These are phyloP conservation scores for Oreotragus oreotragus DNA, from an alignment of 2,113 vertebrate species.

Conservation along the genomic window DNA sequence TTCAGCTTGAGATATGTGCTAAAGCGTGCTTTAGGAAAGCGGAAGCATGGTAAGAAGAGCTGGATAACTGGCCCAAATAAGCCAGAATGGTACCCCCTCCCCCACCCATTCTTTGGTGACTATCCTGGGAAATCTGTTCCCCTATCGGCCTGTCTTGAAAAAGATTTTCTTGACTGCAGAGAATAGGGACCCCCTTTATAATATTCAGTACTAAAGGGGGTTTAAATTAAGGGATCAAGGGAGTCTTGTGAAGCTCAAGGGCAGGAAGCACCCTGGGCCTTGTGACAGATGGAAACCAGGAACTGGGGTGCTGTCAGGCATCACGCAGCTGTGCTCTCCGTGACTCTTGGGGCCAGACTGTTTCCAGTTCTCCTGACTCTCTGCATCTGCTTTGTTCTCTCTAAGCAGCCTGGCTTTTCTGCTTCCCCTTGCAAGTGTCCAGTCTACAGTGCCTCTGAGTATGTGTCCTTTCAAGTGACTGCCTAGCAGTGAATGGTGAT, in stretches of 20 bases:
- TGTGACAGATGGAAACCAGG: background rate
- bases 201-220: background rate
- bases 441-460: background rate
- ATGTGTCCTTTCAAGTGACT: background rate
- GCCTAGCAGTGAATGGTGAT: background rate
- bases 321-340: background rate
- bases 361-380: background rate
- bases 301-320: background rate
- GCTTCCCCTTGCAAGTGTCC: background rate
- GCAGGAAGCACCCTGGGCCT: background rate
- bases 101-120: background rate
- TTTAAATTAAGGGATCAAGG: background rate
- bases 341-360: background rate
- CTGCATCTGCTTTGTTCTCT: background rate
- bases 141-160: background rate
- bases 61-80: background rate
- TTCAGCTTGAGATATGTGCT: background rate
- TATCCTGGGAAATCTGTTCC: background rate
- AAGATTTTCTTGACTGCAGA: conserved; percentile 11
- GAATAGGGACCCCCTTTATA: conserved; percentile 22
- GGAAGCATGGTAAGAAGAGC: background rate
- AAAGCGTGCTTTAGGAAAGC: background rate
- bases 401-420: background rate
- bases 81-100: background rate
- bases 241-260: background rate